Evolutionary conservation across 92 coral and sea anemone species (phyloP).

Genomic region (Phenganax stokvisi): DNA sequence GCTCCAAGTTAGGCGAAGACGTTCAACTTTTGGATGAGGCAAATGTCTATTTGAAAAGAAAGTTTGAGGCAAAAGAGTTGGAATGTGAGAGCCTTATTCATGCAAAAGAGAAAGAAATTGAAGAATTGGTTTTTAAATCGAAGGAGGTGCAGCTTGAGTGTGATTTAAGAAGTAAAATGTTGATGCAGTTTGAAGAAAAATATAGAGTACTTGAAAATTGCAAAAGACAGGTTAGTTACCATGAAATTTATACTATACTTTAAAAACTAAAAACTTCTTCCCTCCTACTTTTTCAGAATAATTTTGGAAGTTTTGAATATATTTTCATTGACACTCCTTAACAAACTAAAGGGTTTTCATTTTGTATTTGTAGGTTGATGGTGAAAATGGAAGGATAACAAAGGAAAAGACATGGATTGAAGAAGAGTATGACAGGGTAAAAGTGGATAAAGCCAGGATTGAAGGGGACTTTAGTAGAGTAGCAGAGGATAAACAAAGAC

Average conservation of each 20-base stretch:
- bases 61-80: conserved; percentile 46
- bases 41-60: conserved; percentile 44
- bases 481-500: neutral
- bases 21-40: conserved; percentile 48
- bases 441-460: conserved; percentile 1
- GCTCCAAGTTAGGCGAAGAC: conserved; percentile 54
- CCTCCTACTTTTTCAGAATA: no score
- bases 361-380: neutral
- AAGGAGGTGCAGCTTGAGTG: neutral
- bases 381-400: neutral
- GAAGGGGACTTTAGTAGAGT: neutral
- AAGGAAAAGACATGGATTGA: neutral
- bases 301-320: no score
- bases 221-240: conserved; percentile 1
- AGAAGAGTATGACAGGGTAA: neutral
- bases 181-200: neutral
- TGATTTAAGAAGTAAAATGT: neutral
- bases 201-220: neutral
- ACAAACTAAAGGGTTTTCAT: neutral
- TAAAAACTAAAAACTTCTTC: neutral
- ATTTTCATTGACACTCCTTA: no score
- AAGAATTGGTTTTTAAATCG: neutral
- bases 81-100: conserved; percentile 19
- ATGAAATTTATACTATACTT: neutral
- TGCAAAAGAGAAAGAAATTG: conserved; percentile 8